Percentiles rank a stretch among this genome's conserved stretches.
These are phyloP conservation scores for Sarcophaga variegata DNA, from an alignment of 2,888 invertebrate species.

Conservation along the genomic window DNA sequence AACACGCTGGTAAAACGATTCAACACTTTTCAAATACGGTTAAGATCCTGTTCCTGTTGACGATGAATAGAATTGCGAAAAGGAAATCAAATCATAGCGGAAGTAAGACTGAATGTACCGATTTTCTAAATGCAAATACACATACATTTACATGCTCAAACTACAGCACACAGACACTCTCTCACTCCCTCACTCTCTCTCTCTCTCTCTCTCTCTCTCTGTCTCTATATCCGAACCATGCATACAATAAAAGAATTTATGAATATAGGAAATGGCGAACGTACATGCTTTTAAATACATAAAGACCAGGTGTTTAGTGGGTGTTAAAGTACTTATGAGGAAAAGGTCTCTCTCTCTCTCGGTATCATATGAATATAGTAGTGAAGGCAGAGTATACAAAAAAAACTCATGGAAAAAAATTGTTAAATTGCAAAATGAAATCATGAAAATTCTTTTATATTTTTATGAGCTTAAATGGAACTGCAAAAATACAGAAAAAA, in stretches of 20 bases:
- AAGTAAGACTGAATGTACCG: slow-evolving; percentile 67
- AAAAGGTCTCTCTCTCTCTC: not conserved
- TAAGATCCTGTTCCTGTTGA: slow-evolving; percentile 64
- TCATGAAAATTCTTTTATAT: slow-evolving; percentile 73
- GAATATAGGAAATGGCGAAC: too few relatives aligned
- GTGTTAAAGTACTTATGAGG: not conserved
- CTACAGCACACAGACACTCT: not conserved
- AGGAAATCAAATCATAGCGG: slow-evolving; percentile 69
- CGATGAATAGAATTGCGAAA: slow-evolving; percentile 59
- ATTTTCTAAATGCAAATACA: slow-evolving; percentile 58
- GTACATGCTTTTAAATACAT: not conserved
- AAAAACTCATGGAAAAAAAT: not conserved
- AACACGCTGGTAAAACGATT: slow-evolving; percentile 52
- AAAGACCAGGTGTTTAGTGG: not conserved
- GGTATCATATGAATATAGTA: not conserved
- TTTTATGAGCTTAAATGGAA: slow-evolving; percentile 75
- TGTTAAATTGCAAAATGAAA: slow-evolving; percentile 71
- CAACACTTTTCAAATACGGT: slow-evolving; percentile 60
- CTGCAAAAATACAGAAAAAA: slow-evolving; percentile 14
- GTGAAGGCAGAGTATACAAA: not conserved
- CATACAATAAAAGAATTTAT: not conserved
- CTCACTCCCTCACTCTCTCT: not conserved
- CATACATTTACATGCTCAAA: too few relatives aligned
- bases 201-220: not conserved
- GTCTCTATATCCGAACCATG: not conserved